A percentile compares a stretch with the other conserved stretches of the same genome.
Conservation (phyloP, 30 jellyfish, hydroid and myxozoan genomes). For the Aurelia aurita region DNA sequence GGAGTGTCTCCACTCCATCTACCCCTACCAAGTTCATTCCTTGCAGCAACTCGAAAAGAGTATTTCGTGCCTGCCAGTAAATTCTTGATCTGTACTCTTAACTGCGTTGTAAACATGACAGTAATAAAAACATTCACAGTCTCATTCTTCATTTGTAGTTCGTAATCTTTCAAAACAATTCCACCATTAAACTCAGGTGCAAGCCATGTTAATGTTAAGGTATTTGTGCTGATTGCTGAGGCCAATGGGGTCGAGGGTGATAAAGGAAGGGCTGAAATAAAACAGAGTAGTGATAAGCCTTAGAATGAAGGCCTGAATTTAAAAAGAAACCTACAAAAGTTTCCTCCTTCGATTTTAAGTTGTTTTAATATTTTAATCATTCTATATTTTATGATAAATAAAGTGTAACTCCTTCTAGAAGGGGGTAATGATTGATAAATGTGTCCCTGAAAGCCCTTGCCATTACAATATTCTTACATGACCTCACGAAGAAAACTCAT, state of each 20-base stretch:
- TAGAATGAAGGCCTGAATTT: too few relatives aligned
- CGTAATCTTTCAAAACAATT: conserved; percentile 67
- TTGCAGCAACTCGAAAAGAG: conserved; percentile 83
- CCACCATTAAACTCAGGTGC: conserved; percentile 94
- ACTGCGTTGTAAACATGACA: conserved; percentile 33
- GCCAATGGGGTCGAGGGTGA: conserved; percentile 89
- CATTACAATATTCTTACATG: too few relatives aligned
- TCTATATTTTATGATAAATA: too few relatives aligned
- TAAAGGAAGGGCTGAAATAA: conserved; percentile 73
- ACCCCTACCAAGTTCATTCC: conserved; percentile 81
- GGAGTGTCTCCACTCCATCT: conserved; percentile 71
- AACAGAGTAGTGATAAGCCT: too few relatives aligned
- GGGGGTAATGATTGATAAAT: too few relatives aligned
- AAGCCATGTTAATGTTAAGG: conserved; percentile 80
- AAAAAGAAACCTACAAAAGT: too few relatives aligned
- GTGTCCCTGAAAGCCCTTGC: too few relatives aligned
- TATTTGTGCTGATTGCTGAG: conserved; percentile 53
- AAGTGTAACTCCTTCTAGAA: too few relatives aligned
- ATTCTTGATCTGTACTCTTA: conserved; percentile 45
- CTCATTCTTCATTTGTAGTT: conserved; percentile 68
- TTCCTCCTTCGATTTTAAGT: too few relatives aligned
- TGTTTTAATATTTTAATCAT: too few relatives aligned
- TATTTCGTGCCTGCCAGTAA: conserved; percentile 79
- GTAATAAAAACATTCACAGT: conserved; percentile 27
- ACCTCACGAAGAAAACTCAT: too few relatives aligned